Conservation (phyloP, 2,888 invertebrate genomes). For the Drosophila hamatofila region DNA sequence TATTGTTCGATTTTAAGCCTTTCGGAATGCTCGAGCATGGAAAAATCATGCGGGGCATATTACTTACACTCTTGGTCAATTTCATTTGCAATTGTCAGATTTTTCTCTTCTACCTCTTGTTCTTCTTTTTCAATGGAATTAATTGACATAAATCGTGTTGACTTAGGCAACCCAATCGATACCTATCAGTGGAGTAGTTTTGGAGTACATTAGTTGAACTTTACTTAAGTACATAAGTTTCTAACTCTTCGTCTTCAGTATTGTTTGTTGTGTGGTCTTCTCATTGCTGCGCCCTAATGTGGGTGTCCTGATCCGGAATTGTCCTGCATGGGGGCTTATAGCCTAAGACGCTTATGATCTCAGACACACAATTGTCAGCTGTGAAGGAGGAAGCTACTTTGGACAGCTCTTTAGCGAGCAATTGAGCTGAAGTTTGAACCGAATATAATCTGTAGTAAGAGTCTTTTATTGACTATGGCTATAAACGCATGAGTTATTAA, state of each 20-base stretch:
- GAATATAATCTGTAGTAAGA: neutral
- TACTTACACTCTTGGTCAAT: slow-evolving; percentile 35
- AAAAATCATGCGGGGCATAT: slow-evolving; percentile 68
- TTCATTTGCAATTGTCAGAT: slow-evolving; percentile 54
- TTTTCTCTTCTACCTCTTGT: neutral
- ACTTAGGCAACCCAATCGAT: slow-evolving; percentile 50
- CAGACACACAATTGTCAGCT: slow-evolving; percentile 3
- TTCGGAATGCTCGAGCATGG: slow-evolving; percentile 30
- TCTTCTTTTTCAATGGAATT: slow-evolving; percentile 59
- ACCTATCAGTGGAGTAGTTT: slow-evolving; percentile 55
- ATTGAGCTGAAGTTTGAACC: neutral
- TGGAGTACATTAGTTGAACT: slow-evolving; percentile 23
- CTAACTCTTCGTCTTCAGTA: neutral
- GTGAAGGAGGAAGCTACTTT: neutral
- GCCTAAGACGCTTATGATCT: slow-evolving; percentile 36
- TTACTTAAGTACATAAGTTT: neutral
- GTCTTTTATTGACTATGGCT: neutral
- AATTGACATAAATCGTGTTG: slow-evolving; percentile 70
- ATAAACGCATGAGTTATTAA: neutral
- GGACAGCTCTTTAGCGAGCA: neutral
- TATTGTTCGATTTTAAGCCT: slow-evolving; percentile 71
- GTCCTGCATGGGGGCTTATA: neutral
- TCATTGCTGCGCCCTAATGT: slow-evolving; percentile 19
- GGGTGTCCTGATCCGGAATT: slow-evolving; percentile 8
- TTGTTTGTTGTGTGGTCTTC: neutral